Conservation (phyloP, 2,888 invertebrate species). For the Hoplodrina blanda region DNA sequence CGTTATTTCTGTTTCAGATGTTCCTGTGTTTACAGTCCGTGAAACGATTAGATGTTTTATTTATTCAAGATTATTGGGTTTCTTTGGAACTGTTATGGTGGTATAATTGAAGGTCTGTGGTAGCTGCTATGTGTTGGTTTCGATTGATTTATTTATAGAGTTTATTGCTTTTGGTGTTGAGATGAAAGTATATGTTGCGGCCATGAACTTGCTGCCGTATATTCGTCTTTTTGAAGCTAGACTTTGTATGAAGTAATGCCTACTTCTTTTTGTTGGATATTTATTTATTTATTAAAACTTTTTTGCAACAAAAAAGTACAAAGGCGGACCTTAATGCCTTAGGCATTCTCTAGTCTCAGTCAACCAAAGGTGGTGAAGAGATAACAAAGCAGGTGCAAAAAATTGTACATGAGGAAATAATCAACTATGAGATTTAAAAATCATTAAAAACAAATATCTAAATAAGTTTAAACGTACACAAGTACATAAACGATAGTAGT, state of each 20-base stretch:
- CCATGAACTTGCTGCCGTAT: slow-evolving; percentile 46
- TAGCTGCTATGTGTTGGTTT: slow-evolving; percentile 43
- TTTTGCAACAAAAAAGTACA: no score
- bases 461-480: no score
- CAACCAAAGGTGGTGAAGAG: no score
- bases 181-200: slow-evolving; percentile 29
- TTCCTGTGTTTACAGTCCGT: slow-evolving; percentile 60
- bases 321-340: no score
- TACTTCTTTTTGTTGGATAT: no score
- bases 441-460: no score
- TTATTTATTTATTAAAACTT: no score
- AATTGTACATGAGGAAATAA: no score
- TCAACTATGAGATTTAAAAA: no score
- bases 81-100: slow-evolving; percentile 55
- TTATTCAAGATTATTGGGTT: slow-evolving; percentile 53
- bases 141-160: slow-evolving; percentile 49
- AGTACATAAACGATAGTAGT: no score
- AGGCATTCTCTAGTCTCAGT: no score
- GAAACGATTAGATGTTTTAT: slow-evolving; percentile 59
- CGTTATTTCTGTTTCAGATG: slow-evolving; percentile 73
- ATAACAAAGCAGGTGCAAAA: no score
- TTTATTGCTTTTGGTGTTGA: slow-evolving; percentile 37
- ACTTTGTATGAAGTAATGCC: not conserved
- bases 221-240: not conserved
- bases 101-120: slow-evolving; percentile 48